Percentiles rank a stretch among this genome's conserved stretches.
Conservation (phyloP, 2,888 invertebrate species). For the Drosophila cracens region DNA sequence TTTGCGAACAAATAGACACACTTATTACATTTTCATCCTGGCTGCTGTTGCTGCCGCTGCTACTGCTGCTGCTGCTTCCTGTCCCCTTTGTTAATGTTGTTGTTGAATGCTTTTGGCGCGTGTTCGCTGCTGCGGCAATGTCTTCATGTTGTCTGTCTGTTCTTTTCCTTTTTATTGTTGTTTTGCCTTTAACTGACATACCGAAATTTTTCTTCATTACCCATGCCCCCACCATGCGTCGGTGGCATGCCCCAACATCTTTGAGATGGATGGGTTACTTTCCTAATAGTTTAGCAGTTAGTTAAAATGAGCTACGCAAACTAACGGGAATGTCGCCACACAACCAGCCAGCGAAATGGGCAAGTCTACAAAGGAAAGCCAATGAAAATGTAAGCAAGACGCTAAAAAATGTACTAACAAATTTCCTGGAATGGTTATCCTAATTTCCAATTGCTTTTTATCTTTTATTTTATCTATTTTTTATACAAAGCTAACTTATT, state of each 20-base stretch:
- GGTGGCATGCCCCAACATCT: constrained; percentile 34
- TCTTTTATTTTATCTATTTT: not conserved
- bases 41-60: constrained; percentile 12
- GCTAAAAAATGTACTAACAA: not conserved
- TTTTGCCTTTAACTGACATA: constrained; percentile 74
- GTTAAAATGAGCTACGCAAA: constrained; percentile 66
- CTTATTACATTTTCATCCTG: constrained; percentile 74
- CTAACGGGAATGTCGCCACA: constrained; percentile 9
- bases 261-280: constrained; percentile 75
- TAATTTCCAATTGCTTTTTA: not conserved
- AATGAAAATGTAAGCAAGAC: not conserved
- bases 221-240: constrained; percentile 26
- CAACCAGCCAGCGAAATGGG: not conserved
- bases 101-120: constrained; percentile 75
- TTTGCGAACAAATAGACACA: constrained; percentile 81
- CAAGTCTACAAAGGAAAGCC: not conserved
- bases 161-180: constrained; percentile 75
- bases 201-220: constrained; percentile 77
- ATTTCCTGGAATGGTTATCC: not conserved
- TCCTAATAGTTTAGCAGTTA: constrained; percentile 78
- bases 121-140: constrained; percentile 60
- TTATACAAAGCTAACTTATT: not conserved
- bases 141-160: constrained; percentile 73
- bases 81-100: constrained; percentile 46
- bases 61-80: constrained; percentile 9